A percentile compares a stretch with the other conserved stretches of the same genome.
Evolutionary conservation across 2,113 vertebrate genomes (phyloP).

Genomic region (Pogona vitticeps): DNA sequence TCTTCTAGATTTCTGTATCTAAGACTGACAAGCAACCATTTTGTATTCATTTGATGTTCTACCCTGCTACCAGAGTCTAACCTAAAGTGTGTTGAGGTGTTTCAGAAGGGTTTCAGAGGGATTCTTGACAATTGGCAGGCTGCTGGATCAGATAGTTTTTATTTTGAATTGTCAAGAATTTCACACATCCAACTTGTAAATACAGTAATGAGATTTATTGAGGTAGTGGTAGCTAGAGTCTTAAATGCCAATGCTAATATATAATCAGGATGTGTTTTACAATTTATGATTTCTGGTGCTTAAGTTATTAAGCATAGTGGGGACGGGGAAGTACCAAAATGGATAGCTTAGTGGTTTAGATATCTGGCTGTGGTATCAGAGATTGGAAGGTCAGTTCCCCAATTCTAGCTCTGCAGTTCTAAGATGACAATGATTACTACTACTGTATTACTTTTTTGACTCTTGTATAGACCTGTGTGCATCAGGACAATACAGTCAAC

Average conservation of each 20-base stretch:
- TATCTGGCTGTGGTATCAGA: too few relatives aligned
- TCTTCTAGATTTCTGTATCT: background rate
- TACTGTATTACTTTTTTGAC: too few relatives aligned
- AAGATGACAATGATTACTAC: too few relatives aligned
- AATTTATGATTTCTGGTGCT: background rate
- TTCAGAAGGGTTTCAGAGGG: too few relatives aligned
- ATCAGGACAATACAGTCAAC: too few relatives aligned
- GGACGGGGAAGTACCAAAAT: background rate
- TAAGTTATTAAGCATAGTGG: background rate
- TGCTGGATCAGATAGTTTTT: background rate
- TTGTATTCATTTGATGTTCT: background rate
- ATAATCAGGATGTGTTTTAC: background rate
- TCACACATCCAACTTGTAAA: background rate
- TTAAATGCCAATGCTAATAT: background rate
- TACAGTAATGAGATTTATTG: background rate
- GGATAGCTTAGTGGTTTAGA: too few relatives aligned
- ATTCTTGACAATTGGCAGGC: background rate
- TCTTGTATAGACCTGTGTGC: too few relatives aligned
- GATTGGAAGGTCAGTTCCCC: too few relatives aligned
- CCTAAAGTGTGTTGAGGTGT: rapidly evolving
- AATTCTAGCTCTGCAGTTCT: too few relatives aligned
- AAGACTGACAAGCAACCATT: background rate
- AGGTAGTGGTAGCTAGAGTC: background rate
- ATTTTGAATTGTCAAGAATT: conserved; percentile 2
- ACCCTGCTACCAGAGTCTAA: rapidly evolving